Conservation (phyloP, 2,113 vertebrate species). For the Pedionomus torquatus region DNA sequence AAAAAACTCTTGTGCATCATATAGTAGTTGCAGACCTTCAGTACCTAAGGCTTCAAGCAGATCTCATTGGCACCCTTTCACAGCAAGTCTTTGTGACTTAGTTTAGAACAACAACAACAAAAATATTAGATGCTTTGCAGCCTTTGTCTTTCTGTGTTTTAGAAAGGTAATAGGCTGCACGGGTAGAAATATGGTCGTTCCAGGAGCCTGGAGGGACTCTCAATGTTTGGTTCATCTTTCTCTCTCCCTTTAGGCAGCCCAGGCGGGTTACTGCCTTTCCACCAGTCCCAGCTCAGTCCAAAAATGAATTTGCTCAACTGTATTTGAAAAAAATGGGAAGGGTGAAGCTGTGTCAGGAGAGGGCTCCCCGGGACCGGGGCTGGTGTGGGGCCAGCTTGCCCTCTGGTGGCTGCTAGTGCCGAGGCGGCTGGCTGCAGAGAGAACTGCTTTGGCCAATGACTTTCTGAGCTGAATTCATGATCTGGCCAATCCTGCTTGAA, state of each 20-base stretch:
- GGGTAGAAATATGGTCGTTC: neutral
- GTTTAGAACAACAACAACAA: neutral
- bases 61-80: neutral
- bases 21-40: neutral
- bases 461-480: fast-evolving
- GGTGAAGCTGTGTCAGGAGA: fast-evolving
- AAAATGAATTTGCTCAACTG: neutral
- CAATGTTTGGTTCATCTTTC: neutral
- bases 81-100: neutral
- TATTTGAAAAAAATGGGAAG: neutral
- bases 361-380: neutral
- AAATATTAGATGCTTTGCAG: neutral
- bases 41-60: neutral
- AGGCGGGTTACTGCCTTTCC: neutral
- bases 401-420: neutral
- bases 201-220: neutral
- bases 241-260: neutral
- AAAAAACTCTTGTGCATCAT: neutral
- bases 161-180: fast-evolving
- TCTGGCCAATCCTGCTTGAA: neutral
- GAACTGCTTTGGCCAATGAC: neutral
- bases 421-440: fast-evolving
- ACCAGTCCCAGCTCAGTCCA: neutral
- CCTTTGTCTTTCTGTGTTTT: neutral
- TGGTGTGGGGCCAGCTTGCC: neutral